phyloP scores from a whole-genome alignment of 2,888 invertebrate genomes.

The Aporophyla lueneburgensis region DNA sequence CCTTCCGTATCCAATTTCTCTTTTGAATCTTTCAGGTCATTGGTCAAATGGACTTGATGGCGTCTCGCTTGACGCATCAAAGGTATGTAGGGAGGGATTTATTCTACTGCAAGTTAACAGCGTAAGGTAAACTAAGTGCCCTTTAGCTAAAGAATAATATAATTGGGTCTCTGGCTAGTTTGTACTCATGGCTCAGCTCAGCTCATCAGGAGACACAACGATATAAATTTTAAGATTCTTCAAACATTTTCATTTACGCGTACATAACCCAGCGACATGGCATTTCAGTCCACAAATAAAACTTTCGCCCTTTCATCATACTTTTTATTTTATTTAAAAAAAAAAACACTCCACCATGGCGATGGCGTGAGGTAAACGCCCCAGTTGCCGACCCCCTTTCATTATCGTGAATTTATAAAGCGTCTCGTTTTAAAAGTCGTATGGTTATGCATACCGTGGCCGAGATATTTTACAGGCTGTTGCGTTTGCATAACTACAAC shows the following conservation, averaged over 20 bases:
- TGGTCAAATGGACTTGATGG: constrained; percentile 22
- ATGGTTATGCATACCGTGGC: constrained; percentile 67
- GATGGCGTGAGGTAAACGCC: constrained; percentile 63
- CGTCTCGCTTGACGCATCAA: constrained; percentile 29
- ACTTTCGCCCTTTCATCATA: constrained; percentile 40
- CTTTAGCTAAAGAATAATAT: not conserved
- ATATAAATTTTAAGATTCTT: not conserved
- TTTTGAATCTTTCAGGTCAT: constrained; percentile 44
- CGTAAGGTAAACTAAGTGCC: not conserved
- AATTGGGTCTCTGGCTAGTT: not conserved
- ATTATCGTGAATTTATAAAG: constrained; percentile 72
- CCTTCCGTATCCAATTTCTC: constrained; percentile 38
- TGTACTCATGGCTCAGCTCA: not conserved
- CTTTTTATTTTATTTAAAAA: constrained; percentile 41
- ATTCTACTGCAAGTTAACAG: not conserved
- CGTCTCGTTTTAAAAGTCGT: constrained; percentile 65
- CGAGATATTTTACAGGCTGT: constrained; percentile 75
- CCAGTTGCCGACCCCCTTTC: constrained; percentile 71
- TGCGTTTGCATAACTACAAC: constrained; percentile 75
- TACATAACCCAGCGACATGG: not conserved
- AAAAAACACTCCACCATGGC: constrained; percentile 54
- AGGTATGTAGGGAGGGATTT: constrained; percentile 1
- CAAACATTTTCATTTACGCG: not conserved
- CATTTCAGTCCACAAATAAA: constrained; percentile 15
- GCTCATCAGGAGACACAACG: not conserved